Conservation (phyloP, 2,797 vertebrate species). For the Gouania willdenowi region DNA sequence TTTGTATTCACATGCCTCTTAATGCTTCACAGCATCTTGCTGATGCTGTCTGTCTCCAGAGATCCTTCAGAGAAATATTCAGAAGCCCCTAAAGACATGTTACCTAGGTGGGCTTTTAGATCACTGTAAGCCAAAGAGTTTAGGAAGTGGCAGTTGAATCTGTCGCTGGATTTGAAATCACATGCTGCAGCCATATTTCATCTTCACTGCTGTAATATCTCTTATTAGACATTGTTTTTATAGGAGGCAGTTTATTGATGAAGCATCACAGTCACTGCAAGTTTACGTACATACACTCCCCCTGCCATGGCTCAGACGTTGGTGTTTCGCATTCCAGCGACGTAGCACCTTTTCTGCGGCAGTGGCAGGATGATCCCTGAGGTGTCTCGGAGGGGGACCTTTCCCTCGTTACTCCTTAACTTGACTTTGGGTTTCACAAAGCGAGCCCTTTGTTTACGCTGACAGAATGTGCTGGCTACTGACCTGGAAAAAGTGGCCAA, state of each 20-base stretch:
- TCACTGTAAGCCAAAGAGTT: constrained; percentile 42
- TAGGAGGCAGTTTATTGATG: constrained; percentile 39
- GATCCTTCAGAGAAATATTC: constrained; percentile 49
- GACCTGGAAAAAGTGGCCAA: constrained; percentile 82
- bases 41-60: constrained; percentile 54
- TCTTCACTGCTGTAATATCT: constrained; percentile 39
- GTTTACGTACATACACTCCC: constrained; percentile 33
- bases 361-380: constrained; percentile 77
- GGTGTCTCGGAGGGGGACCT: constrained; percentile 68
- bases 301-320: constrained; percentile 42
- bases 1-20: constrained; percentile 56
- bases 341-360: constrained; percentile 56
- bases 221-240: constrained; percentile 42
- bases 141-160: constrained; percentile 57
- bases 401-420: constrained; percentile 79
- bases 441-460: constrained; percentile 80
- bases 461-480: constrained; percentile 81
- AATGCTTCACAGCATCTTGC: constrained; percentile 38
- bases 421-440: constrained; percentile 82
- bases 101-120: constrained; percentile 60
- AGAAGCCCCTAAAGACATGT: constrained; percentile 52
- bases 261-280: constrained; percentile 22
- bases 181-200: constrained; percentile 39
- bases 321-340: constrained; percentile 67
- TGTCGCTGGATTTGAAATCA: constrained; percentile 55